Evolutionary conservation across 2,888 invertebrate species (phyloP).

Genomic region (Lumbricus terrestris): DNA sequence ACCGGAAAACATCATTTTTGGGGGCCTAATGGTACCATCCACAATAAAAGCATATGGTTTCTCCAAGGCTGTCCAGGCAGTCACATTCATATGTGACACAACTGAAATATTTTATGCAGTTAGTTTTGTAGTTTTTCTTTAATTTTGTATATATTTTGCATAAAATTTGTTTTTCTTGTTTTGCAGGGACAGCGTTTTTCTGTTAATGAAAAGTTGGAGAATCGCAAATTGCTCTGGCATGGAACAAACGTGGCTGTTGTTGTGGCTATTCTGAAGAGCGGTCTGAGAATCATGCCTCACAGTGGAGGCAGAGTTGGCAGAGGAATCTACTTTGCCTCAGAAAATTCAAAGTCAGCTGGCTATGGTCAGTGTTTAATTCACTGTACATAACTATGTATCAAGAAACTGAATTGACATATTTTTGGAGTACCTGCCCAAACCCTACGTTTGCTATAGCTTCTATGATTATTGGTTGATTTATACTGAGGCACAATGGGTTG

Average conservation of each 20-base stretch:
- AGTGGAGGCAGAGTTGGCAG: constrained; percentile 60
- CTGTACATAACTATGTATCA: background rate
- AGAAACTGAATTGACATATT: no score
- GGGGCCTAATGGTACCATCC: no score
- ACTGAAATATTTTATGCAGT: background rate
- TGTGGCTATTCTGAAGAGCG: constrained; percentile 60
- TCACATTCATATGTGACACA: background rate
- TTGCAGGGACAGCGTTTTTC: constrained; percentile 42
- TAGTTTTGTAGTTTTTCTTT: background rate
- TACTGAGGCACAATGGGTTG: background rate
- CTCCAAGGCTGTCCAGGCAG: no score
- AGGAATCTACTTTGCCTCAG: constrained; percentile 62
- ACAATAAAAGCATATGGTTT: no score
- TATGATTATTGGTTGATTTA: background rate
- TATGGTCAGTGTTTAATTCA: constrained; percentile 53
- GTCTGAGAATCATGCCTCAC: constrained; percentile 62
- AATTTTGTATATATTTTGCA: no score
- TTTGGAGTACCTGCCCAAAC: background rate
- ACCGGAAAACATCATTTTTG: no score
- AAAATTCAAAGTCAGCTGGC: constrained; percentile 59
- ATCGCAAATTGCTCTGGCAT: constrained; percentile 61
- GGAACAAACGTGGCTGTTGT: constrained; percentile 62
- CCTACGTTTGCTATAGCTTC: background rate
- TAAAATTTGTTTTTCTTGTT: no score
- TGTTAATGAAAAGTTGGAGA: constrained; percentile 49